Evolutionary conservation across 2,113 vertebrate species (phyloP).

Genomic region (Eudyptes chrysolophus): DNA sequence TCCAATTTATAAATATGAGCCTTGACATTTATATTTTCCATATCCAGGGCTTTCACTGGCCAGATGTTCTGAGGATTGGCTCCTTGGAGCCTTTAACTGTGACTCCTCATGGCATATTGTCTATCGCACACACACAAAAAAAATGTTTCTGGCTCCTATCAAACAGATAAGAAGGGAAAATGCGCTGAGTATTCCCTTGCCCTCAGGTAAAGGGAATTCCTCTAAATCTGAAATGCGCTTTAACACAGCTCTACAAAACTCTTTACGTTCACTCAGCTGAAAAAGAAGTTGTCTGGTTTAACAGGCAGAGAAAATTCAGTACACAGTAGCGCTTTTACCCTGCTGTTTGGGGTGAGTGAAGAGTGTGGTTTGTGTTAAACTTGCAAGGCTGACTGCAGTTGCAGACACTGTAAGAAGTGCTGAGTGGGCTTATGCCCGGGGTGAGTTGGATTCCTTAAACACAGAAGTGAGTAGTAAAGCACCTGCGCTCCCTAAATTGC

Average conservation of each 20-base stretch:
- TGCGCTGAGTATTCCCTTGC: neutral
- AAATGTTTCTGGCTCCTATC: neutral
- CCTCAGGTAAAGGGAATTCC: neutral
- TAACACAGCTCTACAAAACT: neutral
- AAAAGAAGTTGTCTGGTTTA: neutral
- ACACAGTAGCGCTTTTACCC: neutral
- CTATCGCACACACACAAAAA: neutral
- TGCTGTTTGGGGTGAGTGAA: neutral
- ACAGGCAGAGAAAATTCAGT: neutral
- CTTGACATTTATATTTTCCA: constrained; percentile 63
- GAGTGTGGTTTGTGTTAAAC: neutral
- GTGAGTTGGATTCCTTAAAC: neutral
- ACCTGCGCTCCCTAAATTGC: neutral
- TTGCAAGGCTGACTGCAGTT: neutral
- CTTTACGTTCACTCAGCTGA: neutral
- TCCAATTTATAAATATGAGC: constrained; percentile 57
- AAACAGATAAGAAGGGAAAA: neutral
- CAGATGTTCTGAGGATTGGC: constrained; percentile 47
- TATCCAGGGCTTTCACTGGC: constrained; percentile 26
- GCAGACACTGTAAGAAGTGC: neutral
- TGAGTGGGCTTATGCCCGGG: neutral
- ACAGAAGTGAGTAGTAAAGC: neutral
- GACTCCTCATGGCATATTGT: neutral
- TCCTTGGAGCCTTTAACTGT: neutral
- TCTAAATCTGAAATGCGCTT: neutral